A percentile compares a stretch with the other conserved stretches of the same genome.
These are phyloP conservation scores for Chroicocephalus ridibundus DNA, from an alignment of 2,113 vertebrate genomes.

Conservation along the genomic window DNA sequence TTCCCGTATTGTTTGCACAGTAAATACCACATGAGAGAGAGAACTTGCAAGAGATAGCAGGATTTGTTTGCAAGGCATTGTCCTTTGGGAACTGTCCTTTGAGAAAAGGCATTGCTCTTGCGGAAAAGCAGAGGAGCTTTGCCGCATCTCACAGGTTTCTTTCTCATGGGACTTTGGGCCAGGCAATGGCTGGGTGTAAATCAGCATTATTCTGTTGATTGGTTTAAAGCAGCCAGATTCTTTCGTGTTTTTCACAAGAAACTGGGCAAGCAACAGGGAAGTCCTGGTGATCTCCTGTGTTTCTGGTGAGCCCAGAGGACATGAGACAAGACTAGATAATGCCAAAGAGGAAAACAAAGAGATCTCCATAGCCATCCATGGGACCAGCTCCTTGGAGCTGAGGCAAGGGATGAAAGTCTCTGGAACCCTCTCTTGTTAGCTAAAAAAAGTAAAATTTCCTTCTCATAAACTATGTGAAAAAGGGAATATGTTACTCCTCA, in stretches of 20 bases:
- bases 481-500: not conserved
- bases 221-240: not conserved
- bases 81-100: not conserved
- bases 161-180: not conserved
- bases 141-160: not conserved
- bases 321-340: not conserved
- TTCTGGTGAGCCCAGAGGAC: not conserved
- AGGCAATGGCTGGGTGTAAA: not conserved
- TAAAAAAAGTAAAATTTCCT: not conserved
- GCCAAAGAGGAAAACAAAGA: not conserved
- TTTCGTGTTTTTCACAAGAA: not conserved
- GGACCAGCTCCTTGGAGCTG: not conserved
- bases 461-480: not conserved
- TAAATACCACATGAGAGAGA: accelerated
- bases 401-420: not conserved
- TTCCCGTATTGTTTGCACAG: not conserved
- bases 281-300: not conserved
- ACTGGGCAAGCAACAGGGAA: not conserved
- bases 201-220: not conserved
- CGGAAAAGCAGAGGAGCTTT: not conserved
- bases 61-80: not conserved
- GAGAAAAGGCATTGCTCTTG: not conserved
- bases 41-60: accelerated
- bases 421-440: not conserved
- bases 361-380: not conserved